Evolutionary conservation across 2,113 vertebrate genomes (phyloP).

Genomic region (Calonectris borealis): DNA sequence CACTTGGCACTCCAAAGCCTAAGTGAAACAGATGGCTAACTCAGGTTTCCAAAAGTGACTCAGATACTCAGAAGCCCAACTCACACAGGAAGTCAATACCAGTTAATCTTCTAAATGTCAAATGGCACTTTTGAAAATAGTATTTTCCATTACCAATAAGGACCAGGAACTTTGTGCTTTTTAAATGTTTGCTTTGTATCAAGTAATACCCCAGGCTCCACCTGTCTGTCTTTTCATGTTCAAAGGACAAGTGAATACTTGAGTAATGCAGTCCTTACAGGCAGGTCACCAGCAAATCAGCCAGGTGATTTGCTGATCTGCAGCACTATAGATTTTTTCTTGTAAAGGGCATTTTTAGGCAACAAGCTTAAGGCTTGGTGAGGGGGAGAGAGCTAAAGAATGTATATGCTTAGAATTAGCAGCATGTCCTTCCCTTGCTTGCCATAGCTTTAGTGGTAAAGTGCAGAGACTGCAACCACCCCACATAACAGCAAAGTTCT

Average conservation of each 20-base stretch:
- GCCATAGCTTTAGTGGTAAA: not conserved
- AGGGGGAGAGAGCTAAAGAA: not conserved
- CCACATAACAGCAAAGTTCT: not conserved
- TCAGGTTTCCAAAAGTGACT: slow-evolving; percentile 54
- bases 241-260: not conserved
- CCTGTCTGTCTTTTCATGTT: not conserved
- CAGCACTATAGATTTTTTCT: not conserved
- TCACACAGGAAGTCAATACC: slow-evolving; percentile 49
- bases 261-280: not conserved
- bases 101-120: slow-evolving; percentile 60
- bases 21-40: slow-evolving; percentile 56
- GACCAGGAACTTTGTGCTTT: not conserved
- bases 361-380: not conserved
- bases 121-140: slow-evolving; percentile 44
- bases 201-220: not conserved
- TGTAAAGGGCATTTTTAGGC: not conserved
- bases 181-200: slow-evolving; percentile 37
- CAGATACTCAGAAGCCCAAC: slow-evolving; percentile 39
- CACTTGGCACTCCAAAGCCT: slow-evolving; percentile 6
- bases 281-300: not conserved
- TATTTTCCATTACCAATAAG: slow-evolving; percentile 32
- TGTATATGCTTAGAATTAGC: not conserved
- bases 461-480: not conserved
- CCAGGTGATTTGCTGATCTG: not conserved
- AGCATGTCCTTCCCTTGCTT: not conserved